Conservation (phyloP, 2,797 vertebrate genomes). For the Melopsittacus undulatus region DNA sequence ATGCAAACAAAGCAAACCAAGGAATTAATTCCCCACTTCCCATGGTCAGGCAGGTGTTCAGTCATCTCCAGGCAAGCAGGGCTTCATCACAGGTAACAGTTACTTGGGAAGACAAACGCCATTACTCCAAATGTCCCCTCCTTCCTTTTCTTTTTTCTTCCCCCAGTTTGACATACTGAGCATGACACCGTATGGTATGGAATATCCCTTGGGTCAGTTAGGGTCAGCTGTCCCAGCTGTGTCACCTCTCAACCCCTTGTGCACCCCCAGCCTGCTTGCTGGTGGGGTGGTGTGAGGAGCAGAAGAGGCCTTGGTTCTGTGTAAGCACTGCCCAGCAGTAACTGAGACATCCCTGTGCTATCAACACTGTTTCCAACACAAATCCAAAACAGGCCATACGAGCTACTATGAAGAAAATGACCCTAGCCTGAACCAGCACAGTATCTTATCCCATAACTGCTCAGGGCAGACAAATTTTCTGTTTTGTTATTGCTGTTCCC, state of each 20-base stretch:
- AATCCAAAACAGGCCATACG: neutral
- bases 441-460: neutral
- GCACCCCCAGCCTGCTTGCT: too few relatives aligned
- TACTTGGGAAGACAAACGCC: neutral
- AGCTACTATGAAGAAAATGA: neutral
- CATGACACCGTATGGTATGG: neutral
- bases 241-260: neutral
- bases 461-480: neutral
- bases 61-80: neutral
- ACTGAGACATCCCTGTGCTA: neutral
- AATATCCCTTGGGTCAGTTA: neutral
- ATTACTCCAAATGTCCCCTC: neutral
- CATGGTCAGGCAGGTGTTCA: neutral
- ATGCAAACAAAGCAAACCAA: neutral
- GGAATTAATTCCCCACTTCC: neutral
- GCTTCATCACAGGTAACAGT: accelerated
- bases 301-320: neutral
- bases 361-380: neutral
- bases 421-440: neutral
- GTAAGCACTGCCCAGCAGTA: neutral
- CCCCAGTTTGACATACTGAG: neutral
- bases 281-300: neutral
- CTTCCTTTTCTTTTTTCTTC: neutral
- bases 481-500: neutral
- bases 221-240: neutral